Evolutionary conservation across 2,888 invertebrate genomes (phyloP), one percentile per base, ranked within the genome.

Genomic region (Cataglyphis rosenhaueri): DNA sequence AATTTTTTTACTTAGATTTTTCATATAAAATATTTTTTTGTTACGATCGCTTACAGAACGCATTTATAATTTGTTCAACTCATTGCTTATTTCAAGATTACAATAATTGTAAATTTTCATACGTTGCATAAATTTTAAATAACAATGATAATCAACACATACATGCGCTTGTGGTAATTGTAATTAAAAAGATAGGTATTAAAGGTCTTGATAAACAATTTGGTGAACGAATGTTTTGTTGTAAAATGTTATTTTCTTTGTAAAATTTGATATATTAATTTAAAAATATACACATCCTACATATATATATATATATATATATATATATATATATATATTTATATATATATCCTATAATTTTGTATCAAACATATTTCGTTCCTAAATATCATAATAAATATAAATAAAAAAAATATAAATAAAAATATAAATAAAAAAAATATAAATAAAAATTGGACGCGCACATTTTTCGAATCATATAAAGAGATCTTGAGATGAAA

Each of bases 251-350:
- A 55, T 25, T 38, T 75, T 65, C 12, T 66, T 81, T 62, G 55
- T 85, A 79, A 76, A 85, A 74, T 81, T 71, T 61, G n/a, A 44
- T 44, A 71, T 70, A 32, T 71, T 44, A 70, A 59, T 44, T 78
- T 64, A 79, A 82, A 81, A 75, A 87, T 84, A 87, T 84, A 71
- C 81, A 73, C 76, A 74, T 82, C 62, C 66, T 82, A 68, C 78
- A 62, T 18, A 29, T 2, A 29, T 55, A 21, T 41, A 66, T 15
- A 21, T 68, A 68, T 0, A 57, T 78, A 25, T 25, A 25, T 25
- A 25, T 25, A 25, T 25, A 21, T 68, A 68, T 0, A 57, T 78
- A 21, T 68, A 68, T 0, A 57, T 78, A 25, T 25, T 1, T 25
- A 25, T 25, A 25, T 25, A 21, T 68, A 68, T 0, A 57, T 78